phyloP scores from a whole-genome alignment of 2,113 vertebrate genomes.

The Cichladusa arquata region DNA sequence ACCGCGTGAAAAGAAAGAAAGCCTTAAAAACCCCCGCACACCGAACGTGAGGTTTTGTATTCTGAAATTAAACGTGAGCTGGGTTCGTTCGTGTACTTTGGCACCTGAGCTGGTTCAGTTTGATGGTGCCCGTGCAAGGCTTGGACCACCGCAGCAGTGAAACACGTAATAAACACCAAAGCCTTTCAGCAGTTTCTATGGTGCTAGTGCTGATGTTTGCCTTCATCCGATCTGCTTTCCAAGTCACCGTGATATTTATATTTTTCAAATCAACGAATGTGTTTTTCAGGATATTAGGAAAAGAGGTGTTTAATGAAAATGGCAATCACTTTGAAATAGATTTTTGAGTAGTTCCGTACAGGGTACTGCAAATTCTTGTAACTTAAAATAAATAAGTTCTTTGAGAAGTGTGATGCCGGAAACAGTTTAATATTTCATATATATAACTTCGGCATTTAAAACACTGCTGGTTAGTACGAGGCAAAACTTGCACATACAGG shows the following conservation, averaged over 20 bases:
- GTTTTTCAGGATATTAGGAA: neutral
- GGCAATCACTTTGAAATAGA: neutral
- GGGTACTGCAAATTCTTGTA: neutral
- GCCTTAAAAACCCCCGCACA: neutral
- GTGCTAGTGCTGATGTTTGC: neutral
- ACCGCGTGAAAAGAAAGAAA: neutral
- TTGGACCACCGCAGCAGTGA: neutral
- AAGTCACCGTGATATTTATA: rapidly evolving
- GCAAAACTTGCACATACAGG: neutral
- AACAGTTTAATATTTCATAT: neutral
- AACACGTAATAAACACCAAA: neutral
- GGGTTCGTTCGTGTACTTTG: neutral
- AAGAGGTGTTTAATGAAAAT: neutral
- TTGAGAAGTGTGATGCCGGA: neutral
- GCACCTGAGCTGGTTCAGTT: neutral
- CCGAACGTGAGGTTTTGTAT: rapidly evolving
- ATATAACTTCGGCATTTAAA: neutral
- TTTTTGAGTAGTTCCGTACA: neutral
- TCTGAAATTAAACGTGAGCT: neutral
- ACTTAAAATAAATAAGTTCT: neutral
- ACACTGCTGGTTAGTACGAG: neutral
- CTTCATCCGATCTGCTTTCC: neutral
- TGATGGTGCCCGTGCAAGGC: neutral
- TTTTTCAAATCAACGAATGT: neutral
- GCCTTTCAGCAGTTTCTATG: neutral